These are phyloP conservation scores for Tetramorium simillimum DNA, from an alignment of 1,140 invertebrate species.

Conservation along the genomic window DNA sequence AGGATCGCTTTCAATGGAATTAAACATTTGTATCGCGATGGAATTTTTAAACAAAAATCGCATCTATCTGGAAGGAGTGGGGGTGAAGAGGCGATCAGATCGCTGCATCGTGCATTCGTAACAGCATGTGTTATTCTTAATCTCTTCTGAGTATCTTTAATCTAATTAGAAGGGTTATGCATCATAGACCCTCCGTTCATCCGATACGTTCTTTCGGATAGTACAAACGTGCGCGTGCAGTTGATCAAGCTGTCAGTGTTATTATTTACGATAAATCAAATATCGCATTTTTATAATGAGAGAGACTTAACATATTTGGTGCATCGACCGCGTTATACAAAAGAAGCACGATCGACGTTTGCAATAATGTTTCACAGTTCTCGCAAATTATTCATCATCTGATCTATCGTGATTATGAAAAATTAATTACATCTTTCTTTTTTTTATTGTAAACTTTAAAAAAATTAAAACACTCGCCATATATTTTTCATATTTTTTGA, in stretches of 20 bases:
- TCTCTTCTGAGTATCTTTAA: constrained; percentile 83
- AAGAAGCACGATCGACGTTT: constrained; percentile 6
- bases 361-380: not conserved
- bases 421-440: not conserved
- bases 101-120: constrained; percentile 34
- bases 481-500: not conserved
- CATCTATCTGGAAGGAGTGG: not conserved
- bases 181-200: constrained; percentile 36
- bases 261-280: constrained; percentile 11
- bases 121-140: constrained; percentile 81
- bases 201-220: constrained; percentile 7
- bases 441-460: not conserved
- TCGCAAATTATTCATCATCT: not conserved
- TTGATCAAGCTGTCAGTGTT: constrained; percentile 5
- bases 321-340: not conserved
- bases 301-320: not conserved
- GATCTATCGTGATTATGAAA: not conserved
- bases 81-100: not conserved
- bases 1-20: not conserved
- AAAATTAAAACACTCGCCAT: not conserved
- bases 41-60: constrained; percentile 11
- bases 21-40: not conserved
- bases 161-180: constrained; percentile 80
- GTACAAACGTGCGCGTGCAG: constrained; percentile 30
- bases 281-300: not conserved